Evolutionary conservation across 30 jellyfish, hydroid and myxozoan genomes (phyloP).

Genomic region (Catostylus mosaicus): DNA sequence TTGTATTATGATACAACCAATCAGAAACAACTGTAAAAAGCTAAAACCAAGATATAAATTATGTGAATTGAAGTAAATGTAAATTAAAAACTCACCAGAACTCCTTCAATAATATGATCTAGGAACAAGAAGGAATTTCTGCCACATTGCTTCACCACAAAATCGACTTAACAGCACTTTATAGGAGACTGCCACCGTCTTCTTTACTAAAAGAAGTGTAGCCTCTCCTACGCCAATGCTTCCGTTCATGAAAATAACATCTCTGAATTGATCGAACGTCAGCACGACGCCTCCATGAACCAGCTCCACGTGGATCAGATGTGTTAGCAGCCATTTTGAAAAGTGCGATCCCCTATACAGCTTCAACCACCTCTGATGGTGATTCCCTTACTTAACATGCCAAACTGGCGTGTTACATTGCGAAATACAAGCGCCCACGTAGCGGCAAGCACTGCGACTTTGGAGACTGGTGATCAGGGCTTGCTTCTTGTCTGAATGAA

Average conservation of each 20-base stretch:
- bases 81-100: no score
- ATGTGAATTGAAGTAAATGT: no score
- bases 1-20: no score
- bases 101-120: no score
- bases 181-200: slow-evolving; percentile 2
- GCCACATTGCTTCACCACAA: no score
- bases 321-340: slow-evolving; percentile 51
- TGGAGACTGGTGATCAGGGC: no score
- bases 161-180: no score
- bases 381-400: slow-evolving; percentile 42
- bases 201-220: neutral
- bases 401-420: slow-evolving; percentile 26
- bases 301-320: slow-evolving; percentile 64
- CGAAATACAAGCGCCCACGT: slow-evolving; percentile 6
- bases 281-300: slow-evolving; percentile 36
- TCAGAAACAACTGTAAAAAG: no score
- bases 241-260: slow-evolving; percentile 20
- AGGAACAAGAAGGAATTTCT: no score
- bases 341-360: slow-evolving; percentile 11
- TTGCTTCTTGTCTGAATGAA: no score
- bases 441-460: no score
- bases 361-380: neutral
- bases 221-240: slow-evolving; percentile 31
- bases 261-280: slow-evolving; percentile 6
- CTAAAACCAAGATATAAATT: no score